phyloP scores from a whole-genome alignment of 2,113 vertebrate species.

The Sorex araneus region DNA sequence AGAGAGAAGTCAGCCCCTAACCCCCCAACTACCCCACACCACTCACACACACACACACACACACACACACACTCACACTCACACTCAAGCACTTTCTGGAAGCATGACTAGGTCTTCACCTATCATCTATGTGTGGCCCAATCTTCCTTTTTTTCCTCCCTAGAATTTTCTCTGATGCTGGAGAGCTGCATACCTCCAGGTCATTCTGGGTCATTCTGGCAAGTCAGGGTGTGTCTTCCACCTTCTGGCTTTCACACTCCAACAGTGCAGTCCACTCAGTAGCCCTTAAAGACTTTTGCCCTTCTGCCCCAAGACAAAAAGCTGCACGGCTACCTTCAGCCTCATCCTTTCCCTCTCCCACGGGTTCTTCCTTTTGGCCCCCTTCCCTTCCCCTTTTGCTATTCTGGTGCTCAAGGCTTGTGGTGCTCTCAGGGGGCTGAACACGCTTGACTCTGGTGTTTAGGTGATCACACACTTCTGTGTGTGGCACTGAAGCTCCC shows the following conservation, averaged over 20 bases:
- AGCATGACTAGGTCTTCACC: neutral
- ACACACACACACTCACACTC: too few species aligned
- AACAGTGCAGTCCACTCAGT: neutral
- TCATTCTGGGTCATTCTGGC: too few species aligned
- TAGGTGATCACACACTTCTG: too few species aligned
- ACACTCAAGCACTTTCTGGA: neutral
- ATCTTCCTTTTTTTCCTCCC: neutral
- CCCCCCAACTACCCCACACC: neutral
- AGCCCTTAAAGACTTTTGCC: neutral
- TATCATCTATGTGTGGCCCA: neutral
- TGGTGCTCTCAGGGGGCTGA: too few species aligned
- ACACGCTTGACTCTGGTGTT: too few species aligned
- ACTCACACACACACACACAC: too few species aligned
- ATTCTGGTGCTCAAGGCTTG: too few species aligned
- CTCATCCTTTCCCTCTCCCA: neutral
- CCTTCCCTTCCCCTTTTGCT: too few species aligned
- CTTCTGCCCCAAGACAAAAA: neutral
- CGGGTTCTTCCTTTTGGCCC: too few species aligned
- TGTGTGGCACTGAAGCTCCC: too few species aligned
- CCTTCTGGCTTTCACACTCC: constrained; percentile 39
- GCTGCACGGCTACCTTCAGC: neutral
- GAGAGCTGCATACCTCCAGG: neutral
- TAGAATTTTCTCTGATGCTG: neutral
- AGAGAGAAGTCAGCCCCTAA: neutral
- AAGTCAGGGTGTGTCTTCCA: neutral